Conservation (phyloP, 2,888 invertebrate species). For the Auanema freiburgensis region DNA sequence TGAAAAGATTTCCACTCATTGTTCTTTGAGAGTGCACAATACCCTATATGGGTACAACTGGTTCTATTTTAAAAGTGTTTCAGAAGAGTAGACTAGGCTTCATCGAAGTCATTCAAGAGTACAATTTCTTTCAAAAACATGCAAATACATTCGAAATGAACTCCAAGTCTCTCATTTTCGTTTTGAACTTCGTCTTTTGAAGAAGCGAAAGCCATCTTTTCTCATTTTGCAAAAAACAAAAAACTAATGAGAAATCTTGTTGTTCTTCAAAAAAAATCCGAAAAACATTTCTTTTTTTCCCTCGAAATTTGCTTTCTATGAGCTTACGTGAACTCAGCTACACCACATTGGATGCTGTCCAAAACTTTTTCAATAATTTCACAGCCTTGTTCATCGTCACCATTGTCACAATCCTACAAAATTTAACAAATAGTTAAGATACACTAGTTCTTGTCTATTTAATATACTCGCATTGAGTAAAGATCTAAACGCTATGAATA, state of each 20-base stretch:
- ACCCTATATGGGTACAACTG: no score
- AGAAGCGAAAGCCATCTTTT: no score
- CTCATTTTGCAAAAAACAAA: no score
- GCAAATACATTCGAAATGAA: no score
- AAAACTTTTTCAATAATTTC: conserved; percentile 16
- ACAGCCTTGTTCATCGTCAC: conserved; percentile 32
- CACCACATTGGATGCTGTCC: conserved; percentile 9
- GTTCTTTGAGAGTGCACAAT: no score
- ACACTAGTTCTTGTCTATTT: neutral
- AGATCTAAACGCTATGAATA: neutral
- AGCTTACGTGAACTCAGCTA: conserved; percentile 15
- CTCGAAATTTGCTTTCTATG: neutral
- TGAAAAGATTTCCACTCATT: no score
- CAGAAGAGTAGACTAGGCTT: no score
- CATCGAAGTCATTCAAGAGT: no score
- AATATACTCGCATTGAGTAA: neutral
- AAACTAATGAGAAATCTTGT: neutral
- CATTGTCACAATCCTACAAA: conserved; percentile 34
- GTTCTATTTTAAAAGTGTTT: no score
- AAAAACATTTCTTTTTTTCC: neutral
- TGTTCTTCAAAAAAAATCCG: neutral
- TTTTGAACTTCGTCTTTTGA: no score
- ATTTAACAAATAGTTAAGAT: conserved; percentile 1
- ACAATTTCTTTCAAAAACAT: no score
- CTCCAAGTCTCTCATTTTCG: no score